Evolutionary conservation across 35 echinoderm and acorn worm species (phyloP).

Genomic region (Heliocidaris tuberculata): DNA sequence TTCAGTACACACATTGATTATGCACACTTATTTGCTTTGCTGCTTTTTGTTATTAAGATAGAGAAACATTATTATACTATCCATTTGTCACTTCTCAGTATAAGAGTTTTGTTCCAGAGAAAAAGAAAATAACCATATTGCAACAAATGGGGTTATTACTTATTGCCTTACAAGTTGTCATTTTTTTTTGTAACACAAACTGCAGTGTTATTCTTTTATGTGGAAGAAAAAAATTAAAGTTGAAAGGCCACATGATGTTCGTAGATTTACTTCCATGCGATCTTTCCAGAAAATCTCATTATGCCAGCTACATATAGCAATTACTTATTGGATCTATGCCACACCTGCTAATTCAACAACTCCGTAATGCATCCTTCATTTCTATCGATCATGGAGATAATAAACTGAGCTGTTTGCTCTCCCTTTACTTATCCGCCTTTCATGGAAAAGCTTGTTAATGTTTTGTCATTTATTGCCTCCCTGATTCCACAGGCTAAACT

Average conservation of each 20-base stretch:
- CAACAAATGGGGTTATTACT: too few relatives aligned
- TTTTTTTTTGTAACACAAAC: too few relatives aligned
- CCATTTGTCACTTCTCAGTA: too few relatives aligned
- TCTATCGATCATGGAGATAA: background rate
- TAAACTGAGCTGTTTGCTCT: background rate
- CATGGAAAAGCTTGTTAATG: background rate
- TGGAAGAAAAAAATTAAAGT: background rate
- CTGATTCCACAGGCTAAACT: background rate
- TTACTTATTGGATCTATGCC: background rate
- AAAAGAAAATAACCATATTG: too few relatives aligned
- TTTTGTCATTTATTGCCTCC: background rate
- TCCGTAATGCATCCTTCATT: background rate
- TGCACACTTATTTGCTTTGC: too few relatives aligned
- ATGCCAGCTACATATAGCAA: background rate
- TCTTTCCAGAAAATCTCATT: conserved; percentile 17
- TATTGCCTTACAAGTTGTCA: too few relatives aligned
- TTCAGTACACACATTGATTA: too few relatives aligned
- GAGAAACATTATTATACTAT: too few relatives aligned
- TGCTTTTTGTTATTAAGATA: too few relatives aligned
- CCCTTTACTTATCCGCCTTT: background rate
- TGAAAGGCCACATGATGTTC: background rate
- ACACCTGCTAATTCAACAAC: background rate
- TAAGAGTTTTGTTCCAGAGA: too few relatives aligned
- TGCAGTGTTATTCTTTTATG: too few relatives aligned
- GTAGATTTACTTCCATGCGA: background rate